Evolutionary conservation across 2,113 vertebrate species (phyloP).

Genomic region (Emydocephalus ijimae): DNA sequence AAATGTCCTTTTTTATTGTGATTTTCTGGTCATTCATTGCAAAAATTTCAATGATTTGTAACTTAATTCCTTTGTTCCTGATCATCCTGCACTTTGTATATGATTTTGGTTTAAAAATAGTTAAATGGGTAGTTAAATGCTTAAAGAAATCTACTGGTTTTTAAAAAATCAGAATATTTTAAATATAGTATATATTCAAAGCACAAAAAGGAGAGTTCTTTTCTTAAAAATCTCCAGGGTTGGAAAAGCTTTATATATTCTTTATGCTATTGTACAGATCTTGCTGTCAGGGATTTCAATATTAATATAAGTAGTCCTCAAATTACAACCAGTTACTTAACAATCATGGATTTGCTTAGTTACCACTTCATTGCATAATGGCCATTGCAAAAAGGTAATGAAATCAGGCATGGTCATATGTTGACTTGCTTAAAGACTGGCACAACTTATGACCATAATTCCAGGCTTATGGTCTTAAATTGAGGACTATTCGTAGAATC

Average conservation of each 20-base stretch:
- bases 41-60: neutral
- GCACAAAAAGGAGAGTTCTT: neutral
- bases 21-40: neutral
- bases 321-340: neutral
- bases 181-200: neutral
- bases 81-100: neutral
- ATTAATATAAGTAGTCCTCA: neutral
- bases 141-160: neutral
- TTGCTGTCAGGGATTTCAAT: neutral
- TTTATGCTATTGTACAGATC: neutral
- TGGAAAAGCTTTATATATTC: neutral
- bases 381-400: neutral
- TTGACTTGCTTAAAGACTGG: neutral
- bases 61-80: neutral
- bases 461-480: neutral
- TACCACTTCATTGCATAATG: neutral
- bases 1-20: neutral
- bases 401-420: neutral
- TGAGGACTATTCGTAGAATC: neutral
- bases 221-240: neutral
- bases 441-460: neutral
- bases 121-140: too few relatives aligned
- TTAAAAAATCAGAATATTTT: neutral
- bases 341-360: neutral
- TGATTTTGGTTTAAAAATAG: too few relatives aligned